Evolutionary conservation across 2,113 vertebrate genomes (phyloP).

Genomic region (Tachuris rubrigastra): DNA sequence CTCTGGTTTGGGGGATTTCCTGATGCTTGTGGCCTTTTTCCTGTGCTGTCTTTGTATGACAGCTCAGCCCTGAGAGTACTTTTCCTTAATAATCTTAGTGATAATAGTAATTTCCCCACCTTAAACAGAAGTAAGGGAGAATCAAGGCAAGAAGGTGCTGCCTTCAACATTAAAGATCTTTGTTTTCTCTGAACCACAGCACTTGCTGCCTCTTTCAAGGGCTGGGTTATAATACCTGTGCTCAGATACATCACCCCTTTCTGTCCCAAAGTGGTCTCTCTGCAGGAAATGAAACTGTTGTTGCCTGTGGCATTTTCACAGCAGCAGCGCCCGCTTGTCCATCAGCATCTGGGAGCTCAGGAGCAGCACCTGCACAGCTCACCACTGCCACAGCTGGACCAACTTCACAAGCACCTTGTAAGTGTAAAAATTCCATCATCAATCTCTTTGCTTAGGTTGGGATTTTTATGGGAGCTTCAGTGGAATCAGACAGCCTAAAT

Average conservation of each 20-base stretch:
- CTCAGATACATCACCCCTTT: fast-evolving
- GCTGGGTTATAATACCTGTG: not conserved
- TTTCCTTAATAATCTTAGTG: not conserved
- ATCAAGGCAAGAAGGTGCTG: not conserved
- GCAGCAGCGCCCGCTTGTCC: not conserved
- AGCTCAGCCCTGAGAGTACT: not conserved
- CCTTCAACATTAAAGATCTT: not conserved
- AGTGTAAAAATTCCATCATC: not conserved
- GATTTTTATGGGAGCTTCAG: not conserved
- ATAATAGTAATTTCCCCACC: not conserved
- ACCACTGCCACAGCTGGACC: not conserved
- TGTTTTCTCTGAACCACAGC: not conserved
- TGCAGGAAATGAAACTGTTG: not conserved
- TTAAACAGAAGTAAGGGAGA: not conserved
- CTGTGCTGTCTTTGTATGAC: not conserved
- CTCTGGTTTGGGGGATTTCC: not conserved
- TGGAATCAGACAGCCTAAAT: not conserved
- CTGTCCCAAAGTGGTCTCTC: not conserved
- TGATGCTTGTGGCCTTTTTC: not conserved
- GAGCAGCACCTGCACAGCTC: not conserved
- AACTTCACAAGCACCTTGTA: not conserved
- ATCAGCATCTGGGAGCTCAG: fast-evolving
- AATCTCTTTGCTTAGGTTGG: not conserved
- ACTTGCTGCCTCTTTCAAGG: not conserved
- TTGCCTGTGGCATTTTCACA: not conserved